A percentile compares a stretch with the other conserved stretches of the same genome.
Evolutionary conservation across 1,140 invertebrate genomes (phyloP).

Genomic region (Magallana gigas): DNA sequence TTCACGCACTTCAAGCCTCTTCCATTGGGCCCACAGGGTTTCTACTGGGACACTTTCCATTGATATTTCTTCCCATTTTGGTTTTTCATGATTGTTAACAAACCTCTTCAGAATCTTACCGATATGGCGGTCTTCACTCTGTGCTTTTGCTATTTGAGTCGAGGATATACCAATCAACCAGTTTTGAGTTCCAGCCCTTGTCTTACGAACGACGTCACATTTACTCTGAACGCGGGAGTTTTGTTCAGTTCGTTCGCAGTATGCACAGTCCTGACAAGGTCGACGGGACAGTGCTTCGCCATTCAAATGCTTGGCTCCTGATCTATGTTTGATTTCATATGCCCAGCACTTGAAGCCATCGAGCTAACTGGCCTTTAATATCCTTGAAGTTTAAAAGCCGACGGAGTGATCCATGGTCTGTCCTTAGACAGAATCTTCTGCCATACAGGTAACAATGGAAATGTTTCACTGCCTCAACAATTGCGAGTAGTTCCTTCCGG

Average conservation of each 20-base stretch:
- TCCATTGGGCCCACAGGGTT: not conserved
- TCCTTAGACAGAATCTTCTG: not conserved
- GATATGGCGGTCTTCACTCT: not conserved
- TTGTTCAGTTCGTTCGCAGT: not conserved
- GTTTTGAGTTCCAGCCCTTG: no score
- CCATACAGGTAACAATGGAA: constrained; percentile 38
- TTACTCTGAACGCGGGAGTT: not conserved
- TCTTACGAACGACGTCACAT: not conserved
- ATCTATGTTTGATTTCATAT: not conserved
- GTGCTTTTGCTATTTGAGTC: not conserved
- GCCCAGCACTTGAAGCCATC: not conserved
- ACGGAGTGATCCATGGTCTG: constrained; percentile 16
- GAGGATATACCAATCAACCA: not conserved
- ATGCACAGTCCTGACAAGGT: constrained; percentile 9
- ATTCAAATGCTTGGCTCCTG: constrained; percentile 2
- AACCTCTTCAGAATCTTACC: not conserved
- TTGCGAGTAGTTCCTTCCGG: constrained; percentile 36
- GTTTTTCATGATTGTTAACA: not conserved
- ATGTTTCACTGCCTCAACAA: constrained; percentile 25
- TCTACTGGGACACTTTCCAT: not conserved
- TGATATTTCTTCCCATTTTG: not conserved
- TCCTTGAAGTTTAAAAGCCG: constrained; percentile 32
- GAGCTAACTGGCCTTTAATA: constrained; percentile 23
- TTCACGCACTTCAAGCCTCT: not conserved
- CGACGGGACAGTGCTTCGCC: constrained; percentile 1